Evolutionary conservation across 2,888 invertebrate species (phyloP), one percentile per base, ranked within the genome.

Genomic region (Aspidiotus destructor): DNA sequence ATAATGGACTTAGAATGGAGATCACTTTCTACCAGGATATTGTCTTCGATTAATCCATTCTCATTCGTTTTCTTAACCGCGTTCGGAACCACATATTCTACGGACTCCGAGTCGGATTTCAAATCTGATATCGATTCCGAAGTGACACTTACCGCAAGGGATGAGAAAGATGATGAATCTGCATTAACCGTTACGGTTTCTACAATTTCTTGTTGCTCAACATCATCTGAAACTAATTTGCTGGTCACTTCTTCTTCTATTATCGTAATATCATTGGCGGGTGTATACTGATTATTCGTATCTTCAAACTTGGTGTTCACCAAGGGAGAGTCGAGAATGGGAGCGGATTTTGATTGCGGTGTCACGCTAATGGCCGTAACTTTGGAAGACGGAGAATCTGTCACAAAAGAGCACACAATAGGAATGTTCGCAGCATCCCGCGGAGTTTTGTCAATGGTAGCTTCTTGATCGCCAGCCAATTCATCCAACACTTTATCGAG

Each of bases 401-500:
- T 28, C 5, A 48, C 48, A n/a, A 48, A 48, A n/a, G 48, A 48
- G 11, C 48, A 11, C 11, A 13, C 48, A 48, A 48, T n/a, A n/a
- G 48, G 48, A 48, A 48, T 48, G n/a, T 11, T 13, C 11, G 48
- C 48, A 48, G 48, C 2, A 28, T 28, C 28, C 28, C 28, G 28
- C 28, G 28, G 10, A 10, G 58, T 52, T 13, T 67, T 58, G 42
- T 44, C 40, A 10, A 60, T 58, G 40, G 60, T 67, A 10, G n/a
- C 42, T 9, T 44, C 67, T 42, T 67, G 52, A 28, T 52, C 67
- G 8, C 48, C 41, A 48, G 55, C 40, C 15, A 67, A 11, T n/a
- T 67, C 58, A 7, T 60, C 28, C n/a, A 67, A 60, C 10, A 67
- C 28, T 48, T 67, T 67, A 67, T 60, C 67, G 13, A 67, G 28